Evolutionary conservation across 2,113 vertebrate species (phyloP).

Genomic region (Tympanuchus pallidicinctus): DNA sequence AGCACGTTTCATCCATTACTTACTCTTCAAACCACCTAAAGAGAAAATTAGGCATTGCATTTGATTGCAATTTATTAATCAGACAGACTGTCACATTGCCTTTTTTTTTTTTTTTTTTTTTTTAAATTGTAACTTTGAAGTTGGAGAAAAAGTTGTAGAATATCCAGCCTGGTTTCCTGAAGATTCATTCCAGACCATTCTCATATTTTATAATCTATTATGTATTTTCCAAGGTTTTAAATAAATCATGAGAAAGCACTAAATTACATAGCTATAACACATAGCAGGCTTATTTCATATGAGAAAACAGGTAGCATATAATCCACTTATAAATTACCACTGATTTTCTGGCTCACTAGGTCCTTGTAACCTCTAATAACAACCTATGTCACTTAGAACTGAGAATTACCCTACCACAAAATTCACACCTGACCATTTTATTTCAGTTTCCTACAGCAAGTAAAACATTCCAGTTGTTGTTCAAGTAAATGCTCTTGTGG

Average conservation of each 20-base stretch:
- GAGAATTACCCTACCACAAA: background rate
- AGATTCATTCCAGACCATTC: background rate
- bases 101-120: background rate
- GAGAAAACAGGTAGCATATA: background rate
- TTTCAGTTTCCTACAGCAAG: background rate
- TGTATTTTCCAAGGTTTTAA: background rate
- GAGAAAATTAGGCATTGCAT: constrained; percentile 76
- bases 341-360: background rate
- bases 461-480: background rate
- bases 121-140: background rate
- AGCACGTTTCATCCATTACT: constrained; percentile 63
- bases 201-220: background rate
- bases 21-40: constrained; percentile 62
- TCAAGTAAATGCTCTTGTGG: background rate
- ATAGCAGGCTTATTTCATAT: background rate
- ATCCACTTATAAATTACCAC: background rate
- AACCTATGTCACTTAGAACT: background rate
- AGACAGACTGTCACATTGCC: constrained; percentile 52
- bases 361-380: background rate
- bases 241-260: background rate
- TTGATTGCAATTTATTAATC: constrained; percentile 82
- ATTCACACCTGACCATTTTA: background rate
- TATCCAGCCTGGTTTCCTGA: background rate
- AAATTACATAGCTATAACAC: background rate
- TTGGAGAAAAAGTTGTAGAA: background rate